phyloP scores from a whole-genome alignment of 1,140 invertebrate genomes.

The Harpegnathos saltator region DNA sequence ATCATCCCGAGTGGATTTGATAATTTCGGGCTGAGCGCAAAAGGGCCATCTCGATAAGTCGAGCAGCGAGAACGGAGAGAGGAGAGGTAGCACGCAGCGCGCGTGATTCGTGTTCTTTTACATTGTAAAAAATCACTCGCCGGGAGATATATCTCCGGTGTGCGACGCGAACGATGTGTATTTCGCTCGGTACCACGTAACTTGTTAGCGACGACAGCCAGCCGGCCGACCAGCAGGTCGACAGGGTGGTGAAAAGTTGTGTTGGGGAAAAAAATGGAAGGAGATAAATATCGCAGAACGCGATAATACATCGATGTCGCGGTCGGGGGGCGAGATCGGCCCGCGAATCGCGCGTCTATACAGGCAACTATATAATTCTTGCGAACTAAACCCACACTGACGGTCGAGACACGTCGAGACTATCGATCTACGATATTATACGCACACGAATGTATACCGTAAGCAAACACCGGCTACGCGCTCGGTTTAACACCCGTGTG shows the following conservation, averaged over 20 bases:
- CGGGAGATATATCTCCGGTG: neutral
- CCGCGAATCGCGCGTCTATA: slow-evolving; percentile 52
- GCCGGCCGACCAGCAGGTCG: no score
- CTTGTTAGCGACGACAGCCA: neutral
- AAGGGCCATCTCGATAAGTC: no score
- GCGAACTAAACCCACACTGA: slow-evolving; percentile 76
- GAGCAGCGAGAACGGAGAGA: no score
- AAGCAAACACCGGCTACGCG: slow-evolving; percentile 44
- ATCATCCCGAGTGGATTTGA: no score
- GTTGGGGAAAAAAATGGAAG: neutral
- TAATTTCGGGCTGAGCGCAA: no score
- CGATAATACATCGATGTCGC: slow-evolving; percentile 54
- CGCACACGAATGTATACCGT: slow-evolving; percentile 61
- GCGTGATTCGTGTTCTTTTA: no score
- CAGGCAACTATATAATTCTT: slow-evolving; percentile 59
- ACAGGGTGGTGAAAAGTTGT: neutral
- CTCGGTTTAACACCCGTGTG: neutral
- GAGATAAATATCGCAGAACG: slow-evolving; percentile 21
- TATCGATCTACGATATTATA: slow-evolving; percentile 71
- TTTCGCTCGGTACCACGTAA: neutral
- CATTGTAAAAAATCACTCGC: no score
- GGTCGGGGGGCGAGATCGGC: slow-evolving; percentile 28
- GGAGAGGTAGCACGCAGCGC: no score
- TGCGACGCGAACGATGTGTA: neutral
- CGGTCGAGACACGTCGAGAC: slow-evolving; percentile 68